A percentile compares a stretch with the other conserved stretches of the same genome.
Evolutionary conservation across 2,113 vertebrate species (phyloP).

Genomic region (Oostethus manadensis): DNA sequence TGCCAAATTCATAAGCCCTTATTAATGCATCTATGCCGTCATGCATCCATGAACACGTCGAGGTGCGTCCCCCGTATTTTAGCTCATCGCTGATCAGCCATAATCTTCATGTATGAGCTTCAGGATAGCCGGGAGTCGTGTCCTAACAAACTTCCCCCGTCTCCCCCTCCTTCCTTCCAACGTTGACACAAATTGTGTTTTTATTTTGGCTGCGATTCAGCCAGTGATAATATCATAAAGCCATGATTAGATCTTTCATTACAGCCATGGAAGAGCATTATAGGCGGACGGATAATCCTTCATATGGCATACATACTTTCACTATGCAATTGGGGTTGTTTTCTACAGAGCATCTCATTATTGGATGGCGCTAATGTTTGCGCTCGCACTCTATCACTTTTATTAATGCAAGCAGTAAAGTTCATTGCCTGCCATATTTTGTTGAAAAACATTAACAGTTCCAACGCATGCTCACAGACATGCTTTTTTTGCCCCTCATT

Average conservation of each 20-base stretch:
- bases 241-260: constrained; percentile 33
- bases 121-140: constrained; percentile 37
- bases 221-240: constrained; percentile 38
- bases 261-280: constrained; percentile 4
- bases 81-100: constrained; percentile 15
- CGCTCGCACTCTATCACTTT: too few relatives aligned
- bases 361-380: too few relatives aligned
- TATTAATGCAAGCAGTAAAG: not conserved
- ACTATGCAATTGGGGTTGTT: too few relatives aligned
- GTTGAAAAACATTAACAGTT: not conserved
- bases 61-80: constrained; percentile 13
- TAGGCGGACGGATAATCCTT: constrained; percentile 1
- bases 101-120: constrained; percentile 38
- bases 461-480: not conserved
- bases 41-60: constrained; percentile 36
- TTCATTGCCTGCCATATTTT: constrained; percentile 4
- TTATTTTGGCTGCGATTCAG: constrained; percentile 54
- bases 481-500: not conserved
- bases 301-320: constrained; percentile 1
- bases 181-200: constrained; percentile 51
- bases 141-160: constrained; percentile 30
- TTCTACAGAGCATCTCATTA: too few relatives aligned
- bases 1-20: constrained; percentile 17
- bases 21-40: constrained; percentile 15
- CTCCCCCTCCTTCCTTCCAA: constrained; percentile 39